phyloP scores from a whole-genome alignment of 1,140 invertebrate genomes.

The Papilio dardanus region DNA sequence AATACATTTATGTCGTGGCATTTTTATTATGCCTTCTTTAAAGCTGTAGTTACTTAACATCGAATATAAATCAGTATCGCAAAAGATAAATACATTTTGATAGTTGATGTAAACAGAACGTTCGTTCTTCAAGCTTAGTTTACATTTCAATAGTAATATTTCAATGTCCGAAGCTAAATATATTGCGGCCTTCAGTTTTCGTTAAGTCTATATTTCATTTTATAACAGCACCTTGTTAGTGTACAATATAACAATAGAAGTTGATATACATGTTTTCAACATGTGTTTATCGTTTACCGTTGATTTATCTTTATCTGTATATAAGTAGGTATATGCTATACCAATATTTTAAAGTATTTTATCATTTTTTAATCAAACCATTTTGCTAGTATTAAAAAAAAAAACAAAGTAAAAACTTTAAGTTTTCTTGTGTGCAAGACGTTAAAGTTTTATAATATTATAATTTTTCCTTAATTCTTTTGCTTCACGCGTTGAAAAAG shows the following conservation, averaged over 20 bases:
- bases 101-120: constrained; percentile 23
- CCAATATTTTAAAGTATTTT: too few species aligned
- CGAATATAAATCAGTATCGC: constrained; percentile 14
- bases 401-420: too few species aligned
- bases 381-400: too few species aligned
- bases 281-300: not conserved
- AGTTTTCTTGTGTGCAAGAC: too few species aligned
- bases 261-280: not conserved
- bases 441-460: too few species aligned
- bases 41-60: constrained; percentile 5
- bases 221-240: not conserved
- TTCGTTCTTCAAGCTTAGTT: constrained; percentile 24
- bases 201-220: constrained; percentile 13
- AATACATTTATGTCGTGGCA: not conserved
- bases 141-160: constrained; percentile 18
- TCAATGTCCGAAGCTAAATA: constrained; percentile 19
- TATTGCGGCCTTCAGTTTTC: constrained; percentile 25
- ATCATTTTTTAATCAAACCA: too few species aligned
- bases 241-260: not conserved
- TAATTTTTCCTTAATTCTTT: too few species aligned
- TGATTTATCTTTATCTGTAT: too few species aligned
- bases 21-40: constrained; percentile 30
- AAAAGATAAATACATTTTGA: constrained; percentile 22
- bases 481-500: too few species aligned
- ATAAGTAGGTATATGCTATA: too few species aligned